Evolutionary conservation across 2,888 invertebrate species (phyloP), one percentile per base, ranked within the genome.

Genomic region (Argyresthia goedartella): DNA sequence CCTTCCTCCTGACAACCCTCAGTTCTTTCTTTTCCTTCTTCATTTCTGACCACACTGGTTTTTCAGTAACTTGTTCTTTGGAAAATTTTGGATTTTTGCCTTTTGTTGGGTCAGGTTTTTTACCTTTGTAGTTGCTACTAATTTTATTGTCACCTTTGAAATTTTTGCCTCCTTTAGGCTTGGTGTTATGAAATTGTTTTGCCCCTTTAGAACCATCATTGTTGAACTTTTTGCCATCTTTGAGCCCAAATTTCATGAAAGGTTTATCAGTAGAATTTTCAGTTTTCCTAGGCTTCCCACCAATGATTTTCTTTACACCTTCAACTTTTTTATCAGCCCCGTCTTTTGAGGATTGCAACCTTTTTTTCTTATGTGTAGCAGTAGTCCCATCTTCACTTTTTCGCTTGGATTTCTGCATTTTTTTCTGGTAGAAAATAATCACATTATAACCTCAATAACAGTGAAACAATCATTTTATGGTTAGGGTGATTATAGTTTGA

Each of bases 11-110:
- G 49, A 88, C 88, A 15, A 90, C 64, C 56, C 90, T 89, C 1
- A 94, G 72, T 57, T 92, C 89, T 62, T 93, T 94, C 65, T 92
- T 93, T 55, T 93, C 89, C 63, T 92, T 90, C 64, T 93, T 95
- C 71, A 92, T 90, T 67, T 92, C 90, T 10, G 88, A 81, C 94
- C 95, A 95, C 66, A 92, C 89, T 0, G 90, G 89, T 52, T 76
- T 92, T 65, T 66, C 78, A 51, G 57, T 63, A 1, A 57, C 14
- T 43, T 43, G 1, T 35, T 67, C 69, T 58, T 76, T 77, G 1
- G 67, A 54, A 55, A 63, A 61, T 34, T 71, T 69, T 34, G 55
- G 49, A 13, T 48, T 45, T 47, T 54, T 55, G 15, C 16, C 39
- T 54, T 65, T 68, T 1, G 52, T 49, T 51, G 60, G 60, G 52